These are phyloP conservation scores for Amorpha juglandis DNA, from an alignment of 2,888 invertebrate genomes.

Conservation along the genomic window DNA sequence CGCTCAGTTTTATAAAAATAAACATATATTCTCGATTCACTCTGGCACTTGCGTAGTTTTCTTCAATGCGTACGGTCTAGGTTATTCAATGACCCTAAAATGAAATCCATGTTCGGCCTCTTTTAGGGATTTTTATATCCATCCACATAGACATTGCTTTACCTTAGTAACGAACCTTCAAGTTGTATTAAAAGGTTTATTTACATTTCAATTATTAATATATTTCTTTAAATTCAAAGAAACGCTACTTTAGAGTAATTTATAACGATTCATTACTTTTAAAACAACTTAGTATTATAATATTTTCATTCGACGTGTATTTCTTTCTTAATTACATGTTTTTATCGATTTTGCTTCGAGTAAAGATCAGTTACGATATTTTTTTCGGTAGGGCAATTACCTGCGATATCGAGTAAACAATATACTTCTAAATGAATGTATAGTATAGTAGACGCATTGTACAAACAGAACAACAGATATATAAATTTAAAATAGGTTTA, in stretches of 20 bases:
- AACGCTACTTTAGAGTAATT: not conserved
- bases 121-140: conserved; percentile 35
- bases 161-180: conserved; percentile 14
- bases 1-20: not conserved
- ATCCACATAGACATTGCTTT: conserved; percentile 31
- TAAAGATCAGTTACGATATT: too few relatives aligned
- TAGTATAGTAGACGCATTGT: too few relatives aligned
- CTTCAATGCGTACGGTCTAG: not conserved
- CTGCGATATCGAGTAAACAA: too few relatives aligned
- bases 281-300: too few relatives aligned
- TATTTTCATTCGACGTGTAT: too few relatives aligned
- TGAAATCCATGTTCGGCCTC: conserved; percentile 36
- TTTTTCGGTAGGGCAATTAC: too few relatives aligned
- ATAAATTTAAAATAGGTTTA: too few relatives aligned
- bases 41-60: conserved; percentile 1
- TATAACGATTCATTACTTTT: too few relatives aligned
- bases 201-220: conserved; percentile 12
- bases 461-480: too few relatives aligned
- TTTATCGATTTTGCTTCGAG: too few relatives aligned
- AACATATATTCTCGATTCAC: not conserved
- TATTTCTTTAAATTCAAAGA: not conserved
- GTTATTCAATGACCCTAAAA: conserved; percentile 36
- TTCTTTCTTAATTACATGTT: too few relatives aligned
- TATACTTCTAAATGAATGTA: too few relatives aligned
- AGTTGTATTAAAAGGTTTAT: not conserved